These are phyloP conservation scores for Drosophila repleta DNA, from an alignment of 1,140 invertebrate species.

Conservation along the genomic window DNA sequence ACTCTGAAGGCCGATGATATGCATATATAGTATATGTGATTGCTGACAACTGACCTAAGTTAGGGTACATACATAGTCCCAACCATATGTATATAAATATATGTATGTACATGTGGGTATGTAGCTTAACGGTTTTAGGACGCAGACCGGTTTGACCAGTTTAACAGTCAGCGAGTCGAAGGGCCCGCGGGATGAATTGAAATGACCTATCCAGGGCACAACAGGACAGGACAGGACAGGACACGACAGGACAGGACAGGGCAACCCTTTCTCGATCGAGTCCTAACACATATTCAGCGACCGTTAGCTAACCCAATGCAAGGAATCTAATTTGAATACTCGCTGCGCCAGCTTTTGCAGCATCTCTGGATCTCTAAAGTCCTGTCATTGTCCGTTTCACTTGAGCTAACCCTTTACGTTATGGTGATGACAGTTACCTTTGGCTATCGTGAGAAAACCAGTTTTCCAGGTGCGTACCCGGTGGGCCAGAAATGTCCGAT, in stretches of 20 bases:
- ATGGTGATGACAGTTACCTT: conserved; percentile 8
- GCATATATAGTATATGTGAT: neutral
- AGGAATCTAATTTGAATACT: conserved; percentile 54
- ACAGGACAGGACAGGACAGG: conserved; percentile 12
- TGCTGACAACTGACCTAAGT: too few species aligned
- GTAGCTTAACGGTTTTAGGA: too few species aligned
- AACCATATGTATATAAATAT: too few species aligned
- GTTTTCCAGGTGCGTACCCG: conserved; percentile 51
- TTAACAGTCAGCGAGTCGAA: too few species aligned
- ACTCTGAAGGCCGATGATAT: conserved; percentile 10
- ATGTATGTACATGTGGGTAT: too few species aligned
- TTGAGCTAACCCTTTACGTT: neutral
- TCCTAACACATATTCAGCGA: neutral
- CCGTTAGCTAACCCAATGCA: conserved; percentile 8
- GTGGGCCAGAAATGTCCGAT: conserved; percentile 56
- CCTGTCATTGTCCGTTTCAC: conserved; percentile 22
- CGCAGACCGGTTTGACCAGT: too few species aligned
- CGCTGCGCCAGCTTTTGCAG: conserved; percentile 30
- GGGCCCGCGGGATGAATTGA: too few species aligned
- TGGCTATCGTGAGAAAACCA: conserved; percentile 74
- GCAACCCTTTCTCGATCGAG: conserved; percentile 21
- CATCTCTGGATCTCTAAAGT: conserved; percentile 7
- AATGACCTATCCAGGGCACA: conserved; percentile 6
- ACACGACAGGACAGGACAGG: conserved; percentile 5
- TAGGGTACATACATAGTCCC: too few species aligned